These are phyloP conservation scores for Danaus melanippus DNA, from an alignment of 1,140 invertebrate species.

Conservation along the genomic window DNA sequence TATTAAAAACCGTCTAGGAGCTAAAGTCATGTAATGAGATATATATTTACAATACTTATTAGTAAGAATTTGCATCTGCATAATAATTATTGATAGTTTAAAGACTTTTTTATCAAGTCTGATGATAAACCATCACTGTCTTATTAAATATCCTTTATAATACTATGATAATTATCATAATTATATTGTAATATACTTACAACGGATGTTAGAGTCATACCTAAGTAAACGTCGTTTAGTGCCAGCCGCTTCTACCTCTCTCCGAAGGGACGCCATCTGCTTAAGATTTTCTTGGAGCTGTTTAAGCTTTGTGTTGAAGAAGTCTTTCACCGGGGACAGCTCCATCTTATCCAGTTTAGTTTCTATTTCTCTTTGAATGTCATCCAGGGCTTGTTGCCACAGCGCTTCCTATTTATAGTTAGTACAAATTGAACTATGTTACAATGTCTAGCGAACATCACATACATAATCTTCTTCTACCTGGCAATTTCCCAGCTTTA, in stretches of 20 bases:
- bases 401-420: slow-evolving; percentile 66
- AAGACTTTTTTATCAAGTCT: too few species aligned
- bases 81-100: too few species aligned
- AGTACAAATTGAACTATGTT: not conserved
- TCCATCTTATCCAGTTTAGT: slow-evolving; percentile 79
- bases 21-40: too few species aligned
- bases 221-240: slow-evolving; percentile 75
- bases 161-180: too few species aligned
- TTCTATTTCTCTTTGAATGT: slow-evolving; percentile 78
- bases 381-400: slow-evolving; percentile 76
- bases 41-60: too few species aligned
- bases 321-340: slow-evolving; percentile 76
- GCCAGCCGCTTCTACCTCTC: slow-evolving; percentile 80
- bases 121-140: too few species aligned
- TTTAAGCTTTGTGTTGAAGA: slow-evolving; percentile 76
- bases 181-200: too few species aligned
- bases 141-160: too few species aligned
- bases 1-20: too few species aligned
- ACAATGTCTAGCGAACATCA: not conserved
- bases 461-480: too few species aligned
- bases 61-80: too few species aligned
- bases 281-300: slow-evolving; percentile 77
- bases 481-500: too few species aligned
- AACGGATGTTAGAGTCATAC: slow-evolving; percentile 30
- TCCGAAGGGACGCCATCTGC: slow-evolving; percentile 67